These are phyloP conservation scores for Phasianus colchicus DNA, from an alignment of 2,113 vertebrate species.

Conservation along the genomic window DNA sequence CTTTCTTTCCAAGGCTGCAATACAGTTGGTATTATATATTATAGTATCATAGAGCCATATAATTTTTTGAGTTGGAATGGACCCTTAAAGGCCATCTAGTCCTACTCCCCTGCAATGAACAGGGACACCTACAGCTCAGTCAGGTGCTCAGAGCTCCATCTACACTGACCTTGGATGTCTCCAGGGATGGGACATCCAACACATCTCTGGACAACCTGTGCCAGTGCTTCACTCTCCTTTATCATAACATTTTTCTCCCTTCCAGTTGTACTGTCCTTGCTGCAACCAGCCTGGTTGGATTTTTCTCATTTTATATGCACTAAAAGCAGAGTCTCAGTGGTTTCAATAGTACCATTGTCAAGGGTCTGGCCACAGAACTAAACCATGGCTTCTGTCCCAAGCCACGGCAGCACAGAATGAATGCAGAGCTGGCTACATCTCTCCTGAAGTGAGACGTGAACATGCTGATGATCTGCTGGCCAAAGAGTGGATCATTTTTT, in stretches of 20 bases:
- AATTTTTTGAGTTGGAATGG: too few relatives aligned
- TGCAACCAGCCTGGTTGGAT: background rate
- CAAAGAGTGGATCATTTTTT: background rate
- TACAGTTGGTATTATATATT: background rate
- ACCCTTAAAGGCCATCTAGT: too few relatives aligned
- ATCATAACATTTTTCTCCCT: background rate
- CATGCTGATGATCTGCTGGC: accelerated
- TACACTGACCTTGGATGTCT: too few relatives aligned
- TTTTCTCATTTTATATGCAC: background rate
- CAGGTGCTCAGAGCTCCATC: too few relatives aligned
- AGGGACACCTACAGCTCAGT: too few relatives aligned
- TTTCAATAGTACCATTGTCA: background rate
- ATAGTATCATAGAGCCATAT: too few relatives aligned
- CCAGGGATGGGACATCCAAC: too few relatives aligned
- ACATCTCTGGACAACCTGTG: too few relatives aligned
- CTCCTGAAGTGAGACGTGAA: background rate
- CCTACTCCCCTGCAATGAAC: too few relatives aligned
- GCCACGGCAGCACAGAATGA: background rate
- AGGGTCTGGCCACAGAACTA: background rate
- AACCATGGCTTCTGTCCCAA: background rate
- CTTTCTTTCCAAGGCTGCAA: background rate
- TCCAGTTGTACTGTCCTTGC: background rate
- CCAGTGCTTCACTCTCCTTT: too few relatives aligned
- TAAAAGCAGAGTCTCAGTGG: background rate
- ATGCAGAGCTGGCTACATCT: background rate